These are phyloP conservation scores for Cyclina sinensis DNA, from an alignment of 1,140 invertebrate genomes.

Conservation along the genomic window DNA sequence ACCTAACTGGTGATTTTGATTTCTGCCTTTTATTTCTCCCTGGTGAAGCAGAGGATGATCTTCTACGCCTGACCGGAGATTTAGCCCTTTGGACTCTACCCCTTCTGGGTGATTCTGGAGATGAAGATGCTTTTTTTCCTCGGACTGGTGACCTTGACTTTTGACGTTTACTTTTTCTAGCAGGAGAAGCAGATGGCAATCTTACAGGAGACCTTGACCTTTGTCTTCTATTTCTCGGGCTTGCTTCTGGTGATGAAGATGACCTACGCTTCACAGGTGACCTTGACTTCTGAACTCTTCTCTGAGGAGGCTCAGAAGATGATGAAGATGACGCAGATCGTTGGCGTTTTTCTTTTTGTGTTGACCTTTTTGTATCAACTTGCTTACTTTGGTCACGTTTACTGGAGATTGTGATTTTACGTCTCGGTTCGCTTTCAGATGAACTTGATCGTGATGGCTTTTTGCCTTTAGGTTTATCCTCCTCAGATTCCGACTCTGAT, in stretches of 20 bases:
- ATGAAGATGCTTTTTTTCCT: not conserved
- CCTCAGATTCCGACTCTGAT: not conserved
- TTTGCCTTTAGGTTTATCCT: not conserved
- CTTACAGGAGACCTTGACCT: constrained; percentile 24
- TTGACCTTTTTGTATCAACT: not conserved
- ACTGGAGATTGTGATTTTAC: not conserved
- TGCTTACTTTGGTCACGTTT: not conserved
- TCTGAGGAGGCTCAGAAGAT: not conserved
- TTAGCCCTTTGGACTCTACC: not conserved
- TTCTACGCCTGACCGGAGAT: constrained; percentile 19
- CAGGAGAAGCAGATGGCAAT: constrained; percentile 37
- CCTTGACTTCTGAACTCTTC: not conserved
- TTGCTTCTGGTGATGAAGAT: not conserved
- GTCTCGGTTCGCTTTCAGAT: constrained; percentile 3
- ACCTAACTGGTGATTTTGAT: constrained; percentile 17
- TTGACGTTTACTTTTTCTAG: not conserved
- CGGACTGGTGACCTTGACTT: constrained; percentile 9
- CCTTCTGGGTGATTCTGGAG: not conserved
- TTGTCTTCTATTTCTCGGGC: not conserved
- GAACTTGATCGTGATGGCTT: not conserved
- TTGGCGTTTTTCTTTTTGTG: not conserved
- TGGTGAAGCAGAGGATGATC: not conserved
- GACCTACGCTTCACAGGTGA: constrained; percentile 1
- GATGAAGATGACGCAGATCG: not conserved
- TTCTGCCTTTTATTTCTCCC: not conserved